phyloP scores from a whole-genome alignment of 2,113 vertebrate genomes.

The Nannospalax galili region DNA sequence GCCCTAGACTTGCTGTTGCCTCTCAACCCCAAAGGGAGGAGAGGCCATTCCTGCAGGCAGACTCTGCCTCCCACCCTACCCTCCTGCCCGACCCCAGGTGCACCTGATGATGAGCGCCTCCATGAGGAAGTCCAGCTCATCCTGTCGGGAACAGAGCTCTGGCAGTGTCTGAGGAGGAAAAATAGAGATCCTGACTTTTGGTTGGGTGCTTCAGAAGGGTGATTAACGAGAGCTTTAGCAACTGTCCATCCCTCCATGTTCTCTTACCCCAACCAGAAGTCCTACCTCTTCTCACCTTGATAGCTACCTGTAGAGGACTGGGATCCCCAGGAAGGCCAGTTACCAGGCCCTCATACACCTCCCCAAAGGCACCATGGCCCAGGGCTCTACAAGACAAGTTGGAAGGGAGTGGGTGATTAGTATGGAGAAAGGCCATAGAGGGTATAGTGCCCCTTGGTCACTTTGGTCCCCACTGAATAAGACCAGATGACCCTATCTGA shows the following conservation, averaged over 20 bases:
- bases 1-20: background rate
- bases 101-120: conserved; percentile 95
- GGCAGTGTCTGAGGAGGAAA: conserved; percentile 89
- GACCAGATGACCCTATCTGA: background rate
- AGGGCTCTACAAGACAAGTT: conserved; percentile 87
- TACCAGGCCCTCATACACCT: conserved; percentile 94
- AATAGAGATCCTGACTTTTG: background rate
- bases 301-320: conserved; percentile 91
- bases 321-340: conserved; percentile 91
- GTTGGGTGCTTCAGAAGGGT: background rate
- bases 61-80: background rate
- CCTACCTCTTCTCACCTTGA: conserved; percentile 90
- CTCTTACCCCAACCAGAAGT: background rate
- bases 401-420: background rate
- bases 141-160: conserved; percentile 95
- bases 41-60: background rate
- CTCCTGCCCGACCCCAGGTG: background rate
- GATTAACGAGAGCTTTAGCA: background rate
- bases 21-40: background rate
- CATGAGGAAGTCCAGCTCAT: conserved; percentile 96
- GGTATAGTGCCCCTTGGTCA: background rate
- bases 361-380: conserved; percentile 95
- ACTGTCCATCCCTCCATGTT: background rate
- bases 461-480: background rate
- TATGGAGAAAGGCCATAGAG: background rate